Base-by-base conservation (phyloP, 2,113 vertebrate genomes). In the Vicugna pacos region DNA sequence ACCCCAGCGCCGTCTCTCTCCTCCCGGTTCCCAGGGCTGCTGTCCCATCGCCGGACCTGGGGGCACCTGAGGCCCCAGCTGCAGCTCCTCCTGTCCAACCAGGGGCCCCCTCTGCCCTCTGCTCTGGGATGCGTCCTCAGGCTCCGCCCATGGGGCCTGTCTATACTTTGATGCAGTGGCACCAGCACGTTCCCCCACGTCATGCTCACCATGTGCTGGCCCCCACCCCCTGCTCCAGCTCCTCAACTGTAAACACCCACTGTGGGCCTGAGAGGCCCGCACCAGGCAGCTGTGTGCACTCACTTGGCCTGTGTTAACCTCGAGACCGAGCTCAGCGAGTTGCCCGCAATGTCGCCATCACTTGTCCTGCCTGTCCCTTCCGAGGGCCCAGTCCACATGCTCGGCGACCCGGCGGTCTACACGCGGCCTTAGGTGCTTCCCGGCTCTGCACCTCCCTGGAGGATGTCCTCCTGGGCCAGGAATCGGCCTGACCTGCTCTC, bases 211-310 rank as follows among this genome's bases (percentile, higher is more conserved):
- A 12, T 0, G 0, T 10, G 52, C 38, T 24, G 52, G 16, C 62
- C 70, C 2, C 42, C 52, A 32, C 0, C 10, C 19, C n/a, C 7
- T 38, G 3, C 1, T 5, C 14, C 35, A 5, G 35, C 17, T 56
- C 30, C 56, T n/a, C 11, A 20, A 24, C 38, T 35, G 32, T 42
- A 13, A 14, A 22, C 22, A 32, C 14, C 26, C 28, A 17, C 72
- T 5, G 12, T 1, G 54, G 12, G 76, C 50, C 17, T 24, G 8
- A 6, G 46, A 48, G 26, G 17, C 17, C 54, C 15, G 5, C 15
- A 0, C 20, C 0, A 7, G 46, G 10, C 0, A 4, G 28, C 3
- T 58, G 3, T 26, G 60, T 35, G 17, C 28, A 3, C 30, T 16
- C 32, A 0, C 26, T 14, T 32, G 73, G 69, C 69, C 76, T 4